phyloP scores from a whole-genome alignment of 2,113 vertebrate species.

The Melozone crissalis region DNA sequence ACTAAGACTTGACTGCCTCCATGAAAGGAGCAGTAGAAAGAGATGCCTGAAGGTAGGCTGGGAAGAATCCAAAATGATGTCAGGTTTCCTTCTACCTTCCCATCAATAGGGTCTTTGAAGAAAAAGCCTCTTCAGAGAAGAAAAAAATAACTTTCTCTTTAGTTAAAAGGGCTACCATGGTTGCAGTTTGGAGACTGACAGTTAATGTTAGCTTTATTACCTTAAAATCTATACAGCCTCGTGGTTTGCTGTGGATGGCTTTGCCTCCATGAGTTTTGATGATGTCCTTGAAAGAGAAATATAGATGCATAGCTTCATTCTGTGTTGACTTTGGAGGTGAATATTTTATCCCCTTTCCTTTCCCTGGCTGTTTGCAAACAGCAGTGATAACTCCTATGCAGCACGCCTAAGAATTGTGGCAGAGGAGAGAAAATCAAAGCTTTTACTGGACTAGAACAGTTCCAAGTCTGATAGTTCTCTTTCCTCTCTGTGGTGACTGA shows the following conservation, averaged over 20 bases:
- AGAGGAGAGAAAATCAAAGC: constrained; percentile 20
- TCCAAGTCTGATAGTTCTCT: constrained; percentile 16
- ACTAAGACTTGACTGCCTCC: constrained; percentile 33
- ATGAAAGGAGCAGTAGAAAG: constrained; percentile 61
- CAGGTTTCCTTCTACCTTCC: constrained; percentile 65
- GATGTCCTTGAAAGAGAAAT: constrained; percentile 65
- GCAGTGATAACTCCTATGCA: background rate
- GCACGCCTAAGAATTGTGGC: background rate
- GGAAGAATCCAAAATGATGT: constrained; percentile 66
- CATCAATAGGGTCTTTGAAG: constrained; percentile 56
- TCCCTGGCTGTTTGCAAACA: constrained; percentile 18
- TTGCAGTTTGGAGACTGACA: constrained; percentile 47
- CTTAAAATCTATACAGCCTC: constrained; percentile 47
- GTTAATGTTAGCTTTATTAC: background rate
- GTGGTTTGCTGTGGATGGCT: background rate
- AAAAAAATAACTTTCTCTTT: constrained; percentile 49
- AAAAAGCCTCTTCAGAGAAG: constrained; percentile 31
- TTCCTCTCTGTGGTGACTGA: background rate
- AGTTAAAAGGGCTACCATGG: constrained; percentile 29
- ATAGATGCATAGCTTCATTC: constrained; percentile 16
- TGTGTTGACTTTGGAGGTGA: constrained; percentile 48
- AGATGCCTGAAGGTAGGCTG: constrained; percentile 50
- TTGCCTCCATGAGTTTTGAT: constrained; percentile 51
- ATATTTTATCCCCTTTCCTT: constrained; percentile 54
- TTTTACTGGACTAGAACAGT: background rate